Evolutionary conservation across 1,140 invertebrate genomes (phyloP).

Genomic region (Drosophila athabasca): DNA sequence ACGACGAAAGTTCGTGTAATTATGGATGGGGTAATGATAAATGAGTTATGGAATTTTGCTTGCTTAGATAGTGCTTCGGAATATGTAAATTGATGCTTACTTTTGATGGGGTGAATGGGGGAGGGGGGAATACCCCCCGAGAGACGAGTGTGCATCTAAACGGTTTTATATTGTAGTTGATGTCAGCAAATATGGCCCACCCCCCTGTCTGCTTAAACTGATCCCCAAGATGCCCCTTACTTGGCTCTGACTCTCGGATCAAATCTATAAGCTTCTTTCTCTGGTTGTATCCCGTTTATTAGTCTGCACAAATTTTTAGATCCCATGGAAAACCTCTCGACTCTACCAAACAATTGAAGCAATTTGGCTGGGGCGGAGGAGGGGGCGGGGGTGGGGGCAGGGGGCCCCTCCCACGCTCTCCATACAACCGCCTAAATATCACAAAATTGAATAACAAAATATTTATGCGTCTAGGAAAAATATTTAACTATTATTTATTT

Average conservation of each 20-base stretch:
- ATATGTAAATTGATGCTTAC: slow-evolving; percentile 18
- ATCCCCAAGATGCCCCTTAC: too few relatives aligned
- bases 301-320: slow-evolving; percentile 28
- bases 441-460: slow-evolving; percentile 79
- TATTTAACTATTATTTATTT: slow-evolving; percentile 79
- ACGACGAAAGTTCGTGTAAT: too few relatives aligned
- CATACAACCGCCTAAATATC: slow-evolving; percentile 54
- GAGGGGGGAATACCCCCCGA: too few relatives aligned
- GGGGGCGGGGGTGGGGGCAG: too few relatives aligned
- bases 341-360: slow-evolving; percentile 57
- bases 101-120: too few relatives aligned
- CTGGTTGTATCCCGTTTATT: slow-evolving; percentile 14
- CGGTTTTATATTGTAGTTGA: too few relatives aligned
- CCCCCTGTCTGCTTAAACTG: too few relatives aligned
- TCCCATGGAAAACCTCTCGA: slow-evolving; percentile 44
- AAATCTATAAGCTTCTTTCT: too few relatives aligned
- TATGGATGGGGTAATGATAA: slow-evolving; percentile 5
- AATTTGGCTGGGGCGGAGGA: slow-evolving; percentile 35
- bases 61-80: slow-evolving; percentile 18
- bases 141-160: too few relatives aligned
- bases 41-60: slow-evolving; percentile 44
- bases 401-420: slow-evolving; percentile 25
- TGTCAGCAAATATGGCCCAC: too few relatives aligned
- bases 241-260: too few relatives aligned
- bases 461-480: slow-evolving; percentile 43